These are phyloP conservation scores for Aporrectodea caliginosa DNA, from an alignment of 1,140 invertebrate species.

Conservation along the genomic window DNA sequence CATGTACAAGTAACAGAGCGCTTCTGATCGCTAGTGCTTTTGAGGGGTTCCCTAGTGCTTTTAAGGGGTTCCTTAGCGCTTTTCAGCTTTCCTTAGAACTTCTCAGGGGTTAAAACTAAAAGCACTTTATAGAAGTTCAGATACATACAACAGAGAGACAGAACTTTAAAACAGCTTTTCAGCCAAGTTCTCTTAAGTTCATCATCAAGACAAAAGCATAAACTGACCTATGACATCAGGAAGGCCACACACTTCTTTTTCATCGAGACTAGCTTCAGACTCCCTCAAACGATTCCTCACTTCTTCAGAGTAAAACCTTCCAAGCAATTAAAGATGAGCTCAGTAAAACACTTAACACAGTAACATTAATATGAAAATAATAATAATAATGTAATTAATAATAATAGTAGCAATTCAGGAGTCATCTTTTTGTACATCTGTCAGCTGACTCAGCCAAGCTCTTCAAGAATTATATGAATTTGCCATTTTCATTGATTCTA, in stretches of 20 bases:
- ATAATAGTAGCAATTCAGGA: not conserved
- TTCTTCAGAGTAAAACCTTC: constrained; percentile 23
- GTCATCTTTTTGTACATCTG: not conserved
- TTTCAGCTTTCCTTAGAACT: no score
- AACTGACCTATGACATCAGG: constrained; percentile 38
- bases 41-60: no score
- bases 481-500: no score
- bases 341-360: not conserved
- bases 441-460: not conserved
- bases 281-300: constrained; percentile 38
- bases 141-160: not conserved
- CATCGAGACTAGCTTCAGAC: constrained; percentile 36
- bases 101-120: not conserved
- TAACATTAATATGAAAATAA: not conserved
- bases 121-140: not conserved
- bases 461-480: no score
- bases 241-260: constrained; percentile 45
- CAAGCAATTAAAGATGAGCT: not conserved
- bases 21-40: no score
- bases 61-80: no score
- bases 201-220: not conserved
- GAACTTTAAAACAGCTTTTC: no score
- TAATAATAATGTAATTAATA: not conserved
- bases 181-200: no score
- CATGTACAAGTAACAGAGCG: no score